phyloP scores from a whole-genome alignment of 1,140 invertebrate genomes.

The Temnothorax nylanderi region DNA sequence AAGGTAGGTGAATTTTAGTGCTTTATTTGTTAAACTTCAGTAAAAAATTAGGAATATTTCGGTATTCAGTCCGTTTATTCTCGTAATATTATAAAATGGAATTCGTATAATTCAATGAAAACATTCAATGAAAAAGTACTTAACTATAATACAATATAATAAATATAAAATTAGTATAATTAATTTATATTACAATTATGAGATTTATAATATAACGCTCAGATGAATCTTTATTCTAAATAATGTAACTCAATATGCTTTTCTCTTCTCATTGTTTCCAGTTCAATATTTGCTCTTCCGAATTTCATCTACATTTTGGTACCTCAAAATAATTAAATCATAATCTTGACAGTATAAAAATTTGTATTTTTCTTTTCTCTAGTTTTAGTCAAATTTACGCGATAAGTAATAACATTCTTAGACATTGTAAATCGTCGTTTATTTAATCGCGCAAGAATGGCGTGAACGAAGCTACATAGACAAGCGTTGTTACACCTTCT shows the following conservation, averaged over 20 bases:
- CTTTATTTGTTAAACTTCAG: not conserved
- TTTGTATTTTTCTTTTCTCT: not conserved
- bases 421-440: constrained; percentile 5
- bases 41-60: not conserved
- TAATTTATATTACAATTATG: not conserved
- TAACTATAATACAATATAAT: not conserved
- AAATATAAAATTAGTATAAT: not conserved
- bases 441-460: constrained; percentile 1
- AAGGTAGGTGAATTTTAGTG: not conserved
- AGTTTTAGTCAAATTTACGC: not conserved
- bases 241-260: not conserved
- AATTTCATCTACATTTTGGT: not conserved
- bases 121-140: not conserved
- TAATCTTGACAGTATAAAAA: not conserved
- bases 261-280: not conserved
- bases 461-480: constrained; percentile 6
- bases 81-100: not conserved
- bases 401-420: not conserved
- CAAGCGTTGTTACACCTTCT: constrained; percentile 38
- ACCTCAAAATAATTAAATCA: not conserved
- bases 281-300: no score
- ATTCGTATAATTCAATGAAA: not conserved
- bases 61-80: not conserved
- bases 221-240: not conserved
- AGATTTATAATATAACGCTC: not conserved